Base-by-base conservation (phyloP, 2,113 vertebrate species). In the Corapipo altera region DNA sequence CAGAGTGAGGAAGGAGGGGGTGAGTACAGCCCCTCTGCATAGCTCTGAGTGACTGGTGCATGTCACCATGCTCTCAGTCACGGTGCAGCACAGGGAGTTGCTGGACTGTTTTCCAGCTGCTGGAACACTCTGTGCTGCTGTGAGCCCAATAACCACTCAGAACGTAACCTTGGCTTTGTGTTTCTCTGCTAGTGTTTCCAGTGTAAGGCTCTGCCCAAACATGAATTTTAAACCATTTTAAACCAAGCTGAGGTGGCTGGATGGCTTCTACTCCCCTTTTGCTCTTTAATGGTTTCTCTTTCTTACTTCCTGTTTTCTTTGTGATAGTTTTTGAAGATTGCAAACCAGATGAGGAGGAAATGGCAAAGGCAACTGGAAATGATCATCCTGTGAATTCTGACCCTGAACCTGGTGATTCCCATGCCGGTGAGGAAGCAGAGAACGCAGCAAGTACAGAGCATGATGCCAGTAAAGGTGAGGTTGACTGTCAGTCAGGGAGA, bases 291-390 rank as follows among this genome's bases (percentile, higher is more conserved):
- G 5, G 19, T 64, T 83, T 80, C 16, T 41, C 69, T 65, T 85
- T 52, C 64, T 73, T 96, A 24, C 81, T 78, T 61, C 58, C 15
- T 93, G 15, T 94, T 49, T 96, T 48, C n/a, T 96, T 54, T 75
- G 59, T 92, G 88, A 58, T 57, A 73, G 93, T 88, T 91, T 94
- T 92, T 96, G 95, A 96, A 96, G 89, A 94, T 78, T 96, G 96
- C 96, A 98, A 98, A 97, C 98, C 97, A 96, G 98, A 98, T 72
- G 98, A 98, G 97, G 97, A 98, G 89, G 98, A 98, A 95, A 97
- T 97, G 72, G 97, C 96, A 32, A 98, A 97, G 43, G 97, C 97
- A 48, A 93, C 97, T 69, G 93, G 95, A 89, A 95, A 96, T 10
- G 91, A 94, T 87, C 72, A 79, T 22, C 92, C 77, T 21, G 85